phyloP scores from a whole-genome alignment of 2,113 vertebrate species.

The Phainopepla nitens region DNA sequence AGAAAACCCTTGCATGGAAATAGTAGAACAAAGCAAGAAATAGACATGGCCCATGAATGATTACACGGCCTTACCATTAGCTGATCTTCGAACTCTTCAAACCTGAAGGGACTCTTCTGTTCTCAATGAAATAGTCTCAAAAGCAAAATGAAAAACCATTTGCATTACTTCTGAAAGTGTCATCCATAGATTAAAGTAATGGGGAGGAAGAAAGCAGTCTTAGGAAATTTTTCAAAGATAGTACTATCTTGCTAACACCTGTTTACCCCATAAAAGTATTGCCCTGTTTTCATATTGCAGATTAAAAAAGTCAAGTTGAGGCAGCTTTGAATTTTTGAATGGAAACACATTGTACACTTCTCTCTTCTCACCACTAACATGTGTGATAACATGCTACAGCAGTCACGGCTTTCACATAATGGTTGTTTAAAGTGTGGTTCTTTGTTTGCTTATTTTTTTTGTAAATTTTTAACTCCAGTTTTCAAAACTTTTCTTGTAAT shows the following conservation, averaged over 20 bases:
- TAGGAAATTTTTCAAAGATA: background rate
- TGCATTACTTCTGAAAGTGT: background rate
- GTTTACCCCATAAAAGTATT: background rate
- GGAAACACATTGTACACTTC: background rate
- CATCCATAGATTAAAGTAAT: background rate
- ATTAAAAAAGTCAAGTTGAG: background rate
- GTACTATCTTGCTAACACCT: background rate
- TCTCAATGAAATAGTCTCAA: background rate
- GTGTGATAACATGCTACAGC: background rate
- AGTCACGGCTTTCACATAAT: background rate
- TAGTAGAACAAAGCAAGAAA: background rate
- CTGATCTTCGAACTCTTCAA: background rate
- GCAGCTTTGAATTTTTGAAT: background rate
- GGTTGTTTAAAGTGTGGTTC: background rate
- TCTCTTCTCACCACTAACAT: background rate
- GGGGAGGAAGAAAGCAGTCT: background rate
- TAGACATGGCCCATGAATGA: background rate
- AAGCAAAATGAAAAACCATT: background rate
- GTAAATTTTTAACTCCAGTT: background rate
- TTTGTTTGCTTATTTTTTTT: background rate
- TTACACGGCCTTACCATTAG: background rate
- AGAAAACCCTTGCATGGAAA: background rate
- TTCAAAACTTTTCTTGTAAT: background rate
- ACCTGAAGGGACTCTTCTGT: background rate
- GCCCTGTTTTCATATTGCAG: accelerated